These are phyloP conservation scores for Turnix velox DNA, from an alignment of 2,113 vertebrate species.

Conservation along the genomic window DNA sequence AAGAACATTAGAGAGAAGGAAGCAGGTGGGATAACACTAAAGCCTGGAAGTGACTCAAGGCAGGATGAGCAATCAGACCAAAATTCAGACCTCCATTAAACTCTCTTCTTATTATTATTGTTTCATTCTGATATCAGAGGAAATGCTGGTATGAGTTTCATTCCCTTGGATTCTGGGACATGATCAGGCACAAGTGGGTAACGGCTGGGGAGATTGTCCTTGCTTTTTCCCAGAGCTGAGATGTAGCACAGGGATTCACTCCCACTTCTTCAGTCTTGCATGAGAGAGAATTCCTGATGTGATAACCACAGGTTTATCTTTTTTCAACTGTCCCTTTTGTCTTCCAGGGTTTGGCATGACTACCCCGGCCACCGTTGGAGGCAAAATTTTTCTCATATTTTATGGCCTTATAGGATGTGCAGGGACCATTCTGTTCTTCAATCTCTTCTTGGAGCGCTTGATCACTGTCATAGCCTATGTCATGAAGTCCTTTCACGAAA, in stretches of 20 bases:
- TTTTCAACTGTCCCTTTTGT: slow-evolving; percentile 51
- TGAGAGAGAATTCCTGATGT: neutral
- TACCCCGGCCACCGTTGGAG: slow-evolving; percentile 87
- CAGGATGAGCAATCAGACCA: neutral
- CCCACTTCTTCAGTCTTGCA: neutral
- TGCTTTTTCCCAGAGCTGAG: neutral
- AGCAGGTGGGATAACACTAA: fast-evolving
- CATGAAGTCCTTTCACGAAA: slow-evolving; percentile 85
- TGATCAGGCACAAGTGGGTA: neutral
- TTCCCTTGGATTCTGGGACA: neutral
- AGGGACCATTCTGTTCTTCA: slow-evolving; percentile 95
- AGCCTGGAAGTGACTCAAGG: neutral
- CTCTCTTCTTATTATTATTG: neutral
- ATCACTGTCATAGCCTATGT: slow-evolving; percentile 88
- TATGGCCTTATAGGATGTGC: slow-evolving; percentile 93
- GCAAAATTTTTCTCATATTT: slow-evolving; percentile 95
- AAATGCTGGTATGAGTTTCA: neutral
- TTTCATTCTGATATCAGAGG: neutral
- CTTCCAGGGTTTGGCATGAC: slow-evolving; percentile 95
- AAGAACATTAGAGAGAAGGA: neutral
- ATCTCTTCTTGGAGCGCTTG: slow-evolving; percentile 94
- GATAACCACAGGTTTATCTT: neutral
- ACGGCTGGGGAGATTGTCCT: neutral
- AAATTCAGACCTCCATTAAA: neutral
- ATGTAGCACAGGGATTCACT: neutral